Base-by-base conservation (phyloP, 2,888 invertebrate species). In the Osmoderma eremita region DNA sequence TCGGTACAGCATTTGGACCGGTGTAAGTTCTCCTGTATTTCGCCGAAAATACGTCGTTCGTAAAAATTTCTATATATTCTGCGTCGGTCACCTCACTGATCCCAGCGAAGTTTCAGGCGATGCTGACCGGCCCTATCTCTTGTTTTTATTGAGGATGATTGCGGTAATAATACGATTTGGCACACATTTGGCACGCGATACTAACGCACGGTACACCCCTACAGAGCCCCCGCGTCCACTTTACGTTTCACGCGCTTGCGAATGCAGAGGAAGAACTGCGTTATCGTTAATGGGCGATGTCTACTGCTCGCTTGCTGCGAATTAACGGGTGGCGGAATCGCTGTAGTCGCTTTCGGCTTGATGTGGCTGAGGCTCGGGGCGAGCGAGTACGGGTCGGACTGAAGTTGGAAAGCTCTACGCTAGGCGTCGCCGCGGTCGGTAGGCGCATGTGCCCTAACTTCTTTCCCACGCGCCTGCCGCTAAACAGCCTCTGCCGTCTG, bases 321-420 rank as follows among this genome's bases (percentile, higher is more conserved):
- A 30, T 30, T 24, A 30, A 30, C 30, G 30, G 30, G 45, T 45
- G 58, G 24, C 45, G 42, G 70, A 73, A 61, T 61, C 45, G 45
- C 45, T 56, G 15, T 30, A 8, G 20, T 22, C 30, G 50, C 22
- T 73, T 71, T 74, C 72, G 67, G 70, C 3, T 30, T 6, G 24
- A 30, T 30, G 30, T 67, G 70, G 70, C 69, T 72, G 71, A 72
- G 71, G 67, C 74, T 72, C 67, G 70, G 72, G 70, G 72, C 76
- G 76, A 79, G 78, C 77, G 75, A 75, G 78, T 79, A 80, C 79
- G 78, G 81, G 80, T 80, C 80, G 80, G 78, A 80, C 79, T 81
- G 76, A 71, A 74, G 75, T 81, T 80, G 73, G 63, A 72, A 76
- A 76, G 78, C 78, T 76, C 75, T 67, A 77, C 80, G 75, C 71